Evolutionary conservation across 2,113 vertebrate genomes (phyloP).

Genomic region (Beaufortia kweichowensis): DNA sequence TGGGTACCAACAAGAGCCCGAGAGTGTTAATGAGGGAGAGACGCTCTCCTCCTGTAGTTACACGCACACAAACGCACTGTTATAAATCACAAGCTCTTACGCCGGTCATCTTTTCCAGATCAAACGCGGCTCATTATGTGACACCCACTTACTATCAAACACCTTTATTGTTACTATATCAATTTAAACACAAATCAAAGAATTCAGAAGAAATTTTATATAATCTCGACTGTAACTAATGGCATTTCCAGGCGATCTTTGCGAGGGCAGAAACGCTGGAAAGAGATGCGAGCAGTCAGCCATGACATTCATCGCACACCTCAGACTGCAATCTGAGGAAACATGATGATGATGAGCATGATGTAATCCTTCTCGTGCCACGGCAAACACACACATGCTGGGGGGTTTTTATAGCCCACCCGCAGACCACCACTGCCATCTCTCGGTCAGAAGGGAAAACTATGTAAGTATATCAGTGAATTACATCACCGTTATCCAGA

Average conservation of each 20-base stretch:
- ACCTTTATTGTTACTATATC: constrained; percentile 17
- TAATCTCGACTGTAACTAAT: constrained; percentile 15
- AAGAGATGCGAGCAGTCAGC: background rate
- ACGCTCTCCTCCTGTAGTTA: constrained; percentile 9
- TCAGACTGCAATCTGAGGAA: constrained; percentile 33
- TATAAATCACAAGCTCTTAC: background rate
- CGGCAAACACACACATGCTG: background rate
- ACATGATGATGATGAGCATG: constrained; percentile 35
- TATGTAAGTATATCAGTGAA: constrained; percentile 47
- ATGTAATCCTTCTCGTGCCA: constrained; percentile 51
- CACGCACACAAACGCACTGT: constrained; percentile 4
- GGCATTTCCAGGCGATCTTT: background rate
- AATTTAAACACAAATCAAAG: constrained; percentile 10
- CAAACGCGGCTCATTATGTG: background rate
- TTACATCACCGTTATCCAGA: constrained; percentile 55
- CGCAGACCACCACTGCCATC: constrained; percentile 54
- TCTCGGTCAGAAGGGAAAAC: constrained; percentile 18
- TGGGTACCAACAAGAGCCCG: constrained; percentile 34
- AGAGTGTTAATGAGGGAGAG: constrained; percentile 46
- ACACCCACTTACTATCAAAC: background rate
- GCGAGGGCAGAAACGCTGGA: background rate
- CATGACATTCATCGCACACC: constrained; percentile 6
- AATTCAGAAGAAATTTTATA: background rate
- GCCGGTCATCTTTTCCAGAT: background rate
- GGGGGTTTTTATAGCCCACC: too few species aligned